Conservation (phyloP, 2,113 vertebrate genomes). For the Semicossyphus pulcher region DNA sequence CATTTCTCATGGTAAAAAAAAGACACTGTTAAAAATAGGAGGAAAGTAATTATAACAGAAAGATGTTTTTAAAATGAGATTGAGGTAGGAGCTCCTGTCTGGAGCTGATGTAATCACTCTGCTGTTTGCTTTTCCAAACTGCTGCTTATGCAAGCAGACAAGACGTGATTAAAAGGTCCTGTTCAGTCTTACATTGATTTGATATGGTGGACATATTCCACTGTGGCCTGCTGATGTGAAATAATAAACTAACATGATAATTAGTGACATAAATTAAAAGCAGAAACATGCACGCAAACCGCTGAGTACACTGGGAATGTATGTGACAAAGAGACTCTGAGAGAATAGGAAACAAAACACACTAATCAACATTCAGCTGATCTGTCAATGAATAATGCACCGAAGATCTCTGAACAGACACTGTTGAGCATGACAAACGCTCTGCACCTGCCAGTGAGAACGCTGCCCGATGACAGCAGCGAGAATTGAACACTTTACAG, state of each 20-base stretch:
- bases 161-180: slow-evolving; percentile 55
- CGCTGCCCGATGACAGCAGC: slow-evolving; percentile 5
- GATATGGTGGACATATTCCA: slow-evolving; percentile 31
- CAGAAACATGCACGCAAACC: slow-evolving; percentile 21
- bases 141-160: slow-evolving; percentile 52
- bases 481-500: slow-evolving; percentile 31
- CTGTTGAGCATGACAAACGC: slow-evolving; percentile 45
- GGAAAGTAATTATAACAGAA: slow-evolving; percentile 41
- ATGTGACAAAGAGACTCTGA: slow-evolving; percentile 1
- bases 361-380: slow-evolving; percentile 52
- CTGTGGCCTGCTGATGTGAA: slow-evolving; percentile 30
- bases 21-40: not conserved
- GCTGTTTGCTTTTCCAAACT: slow-evolving; percentile 51
- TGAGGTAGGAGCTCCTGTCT: slow-evolving; percentile 48
- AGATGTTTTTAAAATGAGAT: slow-evolving; percentile 61
- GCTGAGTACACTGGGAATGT: slow-evolving; percentile 25
- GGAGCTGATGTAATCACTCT: slow-evolving; percentile 37
- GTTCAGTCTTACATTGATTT: slow-evolving; percentile 27
- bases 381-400: slow-evolving; percentile 55
- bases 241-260: slow-evolving; percentile 39
- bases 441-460: slow-evolving; percentile 51
- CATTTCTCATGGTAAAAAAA: slow-evolving; percentile 21
- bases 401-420: slow-evolving; percentile 29
- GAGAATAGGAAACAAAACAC: slow-evolving; percentile 32
- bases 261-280: slow-evolving; percentile 54